Evolutionary conservation across 2,888 invertebrate genomes (phyloP), one percentile per base, ranked within the genome.

Genomic region (Drosophila tanythrix): DNA sequence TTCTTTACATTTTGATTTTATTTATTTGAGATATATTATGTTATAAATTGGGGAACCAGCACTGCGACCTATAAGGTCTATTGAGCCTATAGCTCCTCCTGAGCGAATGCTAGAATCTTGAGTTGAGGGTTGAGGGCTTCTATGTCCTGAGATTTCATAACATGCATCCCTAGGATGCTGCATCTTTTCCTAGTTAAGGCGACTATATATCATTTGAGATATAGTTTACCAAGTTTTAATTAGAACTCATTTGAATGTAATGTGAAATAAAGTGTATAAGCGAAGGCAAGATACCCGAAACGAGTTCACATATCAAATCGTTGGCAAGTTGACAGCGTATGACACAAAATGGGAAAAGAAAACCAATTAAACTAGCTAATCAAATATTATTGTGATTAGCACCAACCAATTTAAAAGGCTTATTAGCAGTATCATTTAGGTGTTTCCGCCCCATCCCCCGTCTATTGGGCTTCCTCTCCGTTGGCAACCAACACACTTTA

Each of bases 321-420:
- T 27, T 27, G 53, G 7, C 50, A 38, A 63, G 81, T 70, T 82
- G 84, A 74, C 86, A 74, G 73, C 69, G 55, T 74, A 63, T 86
- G 81, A 77, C 79, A 83, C 74, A 88, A 79, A 74, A 74, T 81
- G 78, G 57, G 73, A 74, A 83, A 87, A 69, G 68, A 82, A 85
- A 85, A 84, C 88, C 89, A 85, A 88, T 89, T 79, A 84, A 88
- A 87, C 81, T 75, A 85, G 89, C 89, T 82, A 92, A 91, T 90
- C 89, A 90, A 91, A 89, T 88, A 85, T 91, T 91, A 91, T 89
- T 86, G 86, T 78, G 72, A 89, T 91, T 92, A 91, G 83, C 92
- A 89, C 89, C 66, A 50, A 61, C 51, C 68, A 78, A 83, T 89
- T 88, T 85, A 84, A 90, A 83, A 82, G 83, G 89, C 91, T 91